Evolutionary conservation across 2,113 vertebrate species (phyloP).

Genomic region (Nipponia nippon): DNA sequence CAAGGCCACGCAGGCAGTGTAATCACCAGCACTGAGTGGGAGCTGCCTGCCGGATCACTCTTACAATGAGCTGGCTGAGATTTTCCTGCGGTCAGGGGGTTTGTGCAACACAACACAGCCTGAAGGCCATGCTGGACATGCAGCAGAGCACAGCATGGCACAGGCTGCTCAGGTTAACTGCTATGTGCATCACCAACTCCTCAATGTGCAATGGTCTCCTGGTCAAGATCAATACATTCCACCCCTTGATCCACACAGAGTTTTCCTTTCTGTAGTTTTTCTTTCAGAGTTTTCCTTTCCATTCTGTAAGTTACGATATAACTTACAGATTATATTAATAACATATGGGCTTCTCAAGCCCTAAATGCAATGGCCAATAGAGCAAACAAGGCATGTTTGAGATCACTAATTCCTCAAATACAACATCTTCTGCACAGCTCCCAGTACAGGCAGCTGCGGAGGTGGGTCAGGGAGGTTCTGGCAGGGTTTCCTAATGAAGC

Average conservation of each 20-base stretch:
- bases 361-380: background rate
- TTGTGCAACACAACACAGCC: background rate
- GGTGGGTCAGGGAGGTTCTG: background rate
- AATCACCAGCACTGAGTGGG: background rate
- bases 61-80: background rate
- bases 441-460: background rate
- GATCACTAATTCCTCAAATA: background rate
- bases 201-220: rapidly evolving
- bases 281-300: background rate
- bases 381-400: background rate
- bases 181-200: background rate
- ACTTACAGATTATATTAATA: background rate
- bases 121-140: background rate
- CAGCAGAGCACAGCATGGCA: background rate
- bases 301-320: background rate
- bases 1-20: background rate
- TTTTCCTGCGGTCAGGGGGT: background rate
- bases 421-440: background rate
- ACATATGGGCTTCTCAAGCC: rapidly evolving
- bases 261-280: background rate
- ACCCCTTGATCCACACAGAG: background rate
- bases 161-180: background rate
- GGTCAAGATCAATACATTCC: background rate
- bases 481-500: background rate
- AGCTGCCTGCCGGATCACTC: background rate